Conservation (phyloP, 2,888 invertebrate species). For the Lasius platythorax region DNA sequence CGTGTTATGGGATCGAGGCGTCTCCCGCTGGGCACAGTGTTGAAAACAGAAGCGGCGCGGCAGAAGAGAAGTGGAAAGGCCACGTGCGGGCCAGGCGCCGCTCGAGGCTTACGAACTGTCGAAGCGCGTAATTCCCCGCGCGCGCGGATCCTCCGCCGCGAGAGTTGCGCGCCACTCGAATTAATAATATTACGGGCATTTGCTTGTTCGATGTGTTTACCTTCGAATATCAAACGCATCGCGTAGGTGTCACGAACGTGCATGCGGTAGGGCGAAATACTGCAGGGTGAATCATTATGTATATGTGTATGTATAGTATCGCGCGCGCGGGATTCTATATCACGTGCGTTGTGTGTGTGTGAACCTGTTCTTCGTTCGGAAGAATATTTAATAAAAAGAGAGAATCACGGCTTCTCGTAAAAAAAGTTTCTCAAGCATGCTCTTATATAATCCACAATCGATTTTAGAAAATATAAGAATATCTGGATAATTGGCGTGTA, state of each 20-base stretch:
- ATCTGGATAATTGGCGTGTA: background rate
- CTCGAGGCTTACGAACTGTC: constrained; percentile 82
- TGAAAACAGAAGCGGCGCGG: constrained; percentile 79
- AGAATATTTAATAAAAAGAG: background rate
- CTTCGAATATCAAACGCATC: constrained; percentile 52
- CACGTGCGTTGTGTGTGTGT: background rate
- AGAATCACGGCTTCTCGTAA: background rate
- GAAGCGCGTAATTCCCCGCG: constrained; percentile 80
- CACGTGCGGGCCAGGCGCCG: constrained; percentile 80
- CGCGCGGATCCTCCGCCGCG: constrained; percentile 59
- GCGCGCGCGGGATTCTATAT: background rate
- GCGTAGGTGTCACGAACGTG: constrained; percentile 52
- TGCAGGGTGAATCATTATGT: constrained; percentile 20
- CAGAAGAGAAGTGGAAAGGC: constrained; percentile 74
- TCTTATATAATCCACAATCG: too few species aligned
- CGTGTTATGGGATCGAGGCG: constrained; percentile 65
- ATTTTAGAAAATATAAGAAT: too few species aligned
- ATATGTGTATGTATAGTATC: background rate
- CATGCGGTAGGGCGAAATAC: constrained; percentile 25
- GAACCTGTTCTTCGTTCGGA: background rate
- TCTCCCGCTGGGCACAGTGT: constrained; percentile 77
- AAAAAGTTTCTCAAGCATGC: too few species aligned
- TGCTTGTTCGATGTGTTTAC: constrained; percentile 35
- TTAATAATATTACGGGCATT: constrained; percentile 77
- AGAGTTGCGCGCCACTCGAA: constrained; percentile 68